Conservation (phyloP, 2,113 vertebrate genomes). For the Ellobius talpinus region DNA sequence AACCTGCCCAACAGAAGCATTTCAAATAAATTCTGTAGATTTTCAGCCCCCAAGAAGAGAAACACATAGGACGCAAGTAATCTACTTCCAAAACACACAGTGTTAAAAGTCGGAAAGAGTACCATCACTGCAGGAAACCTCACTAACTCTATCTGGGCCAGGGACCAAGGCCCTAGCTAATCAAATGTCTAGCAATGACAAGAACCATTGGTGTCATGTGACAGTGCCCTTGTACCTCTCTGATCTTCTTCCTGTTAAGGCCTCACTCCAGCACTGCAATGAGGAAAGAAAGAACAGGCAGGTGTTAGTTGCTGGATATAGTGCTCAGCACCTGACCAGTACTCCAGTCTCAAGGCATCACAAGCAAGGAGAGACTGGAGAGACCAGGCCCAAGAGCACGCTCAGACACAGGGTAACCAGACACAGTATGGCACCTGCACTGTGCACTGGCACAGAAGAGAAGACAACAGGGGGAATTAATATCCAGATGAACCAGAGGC, state of each 20-base stretch:
- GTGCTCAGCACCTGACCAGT: not conserved
- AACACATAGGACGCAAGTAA: not conserved
- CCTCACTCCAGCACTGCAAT: not conserved
- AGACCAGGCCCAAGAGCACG: not conserved
- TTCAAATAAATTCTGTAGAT: not conserved
- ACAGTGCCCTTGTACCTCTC: not conserved
- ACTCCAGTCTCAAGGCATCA: not conserved
- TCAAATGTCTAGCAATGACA: not conserved
- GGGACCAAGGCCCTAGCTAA: not conserved
- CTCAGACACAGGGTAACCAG: not conserved
- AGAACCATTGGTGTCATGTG: not conserved
- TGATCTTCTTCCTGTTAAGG: not conserved
- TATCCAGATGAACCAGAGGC: not conserved
- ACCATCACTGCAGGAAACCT: not conserved
- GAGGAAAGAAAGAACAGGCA: not conserved
- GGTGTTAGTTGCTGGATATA: not conserved
- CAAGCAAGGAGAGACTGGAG: not conserved
- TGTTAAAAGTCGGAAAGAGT: not conserved
- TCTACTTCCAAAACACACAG: not conserved
- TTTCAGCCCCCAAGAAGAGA: not conserved
- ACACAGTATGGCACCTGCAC: not conserved
- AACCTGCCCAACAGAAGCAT: not conserved
- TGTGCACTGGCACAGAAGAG: not conserved
- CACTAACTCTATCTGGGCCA: not conserved
- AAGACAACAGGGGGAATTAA: not conserved